A percentile compares a stretch with the other conserved stretches of the same genome.
Conservation (phyloP, 2,113 vertebrate genomes). For the Gavia stellata region DNA sequence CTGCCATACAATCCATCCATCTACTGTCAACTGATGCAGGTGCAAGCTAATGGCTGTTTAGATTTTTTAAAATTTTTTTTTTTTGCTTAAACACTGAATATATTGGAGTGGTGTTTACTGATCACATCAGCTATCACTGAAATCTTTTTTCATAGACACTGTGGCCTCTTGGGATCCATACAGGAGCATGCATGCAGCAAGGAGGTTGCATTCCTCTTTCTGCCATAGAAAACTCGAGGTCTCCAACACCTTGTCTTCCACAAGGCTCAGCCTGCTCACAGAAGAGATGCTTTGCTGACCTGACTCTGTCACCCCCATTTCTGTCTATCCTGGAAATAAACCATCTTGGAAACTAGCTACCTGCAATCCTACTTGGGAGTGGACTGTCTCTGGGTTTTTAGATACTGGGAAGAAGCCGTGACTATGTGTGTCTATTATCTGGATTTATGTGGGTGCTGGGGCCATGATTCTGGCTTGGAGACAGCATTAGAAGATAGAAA, state of each 20-base stretch:
- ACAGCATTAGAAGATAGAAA: not conserved
- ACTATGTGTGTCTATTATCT: not conserved
- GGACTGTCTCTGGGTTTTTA: not conserved
- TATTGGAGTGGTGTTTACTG: not conserved
- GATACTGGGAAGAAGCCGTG: not conserved
- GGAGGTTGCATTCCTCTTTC: not conserved
- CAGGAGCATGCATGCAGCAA: not conserved
- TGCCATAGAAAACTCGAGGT: not conserved
- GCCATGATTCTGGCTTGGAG: not conserved
- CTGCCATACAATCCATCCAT: not conserved
- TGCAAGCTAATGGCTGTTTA: not conserved
- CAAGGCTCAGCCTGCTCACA: not conserved
- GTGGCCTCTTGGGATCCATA: not conserved
- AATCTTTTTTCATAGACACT: not conserved
- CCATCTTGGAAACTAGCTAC: not conserved
- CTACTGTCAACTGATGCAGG: not conserved
- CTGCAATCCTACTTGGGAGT: not conserved
- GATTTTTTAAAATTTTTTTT: not conserved
- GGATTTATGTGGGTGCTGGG: not conserved
- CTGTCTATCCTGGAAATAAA: not conserved
- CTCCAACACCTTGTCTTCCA: not conserved
- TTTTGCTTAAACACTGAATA: not conserved
- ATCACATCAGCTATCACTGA: not conserved
- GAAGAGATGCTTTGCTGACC: not conserved
- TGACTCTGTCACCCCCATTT: not conserved